Percentiles rank a stretch among this genome's conserved stretches.
Conservation (phyloP, 2,797 vertebrate genomes). For the Gobio occitaniae region DNA sequence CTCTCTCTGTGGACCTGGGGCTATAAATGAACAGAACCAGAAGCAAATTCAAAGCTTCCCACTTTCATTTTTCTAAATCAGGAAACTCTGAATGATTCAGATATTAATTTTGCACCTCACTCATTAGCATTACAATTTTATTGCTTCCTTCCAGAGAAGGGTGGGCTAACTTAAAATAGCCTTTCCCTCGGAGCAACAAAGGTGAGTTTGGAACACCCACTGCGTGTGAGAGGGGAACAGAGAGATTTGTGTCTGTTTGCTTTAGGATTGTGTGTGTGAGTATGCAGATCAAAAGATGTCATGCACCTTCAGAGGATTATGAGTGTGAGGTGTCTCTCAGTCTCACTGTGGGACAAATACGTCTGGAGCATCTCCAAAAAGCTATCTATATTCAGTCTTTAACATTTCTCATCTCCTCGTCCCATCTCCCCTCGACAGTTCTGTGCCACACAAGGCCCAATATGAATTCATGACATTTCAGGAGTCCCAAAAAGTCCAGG, state of each 20-base stretch:
- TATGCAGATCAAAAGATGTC: slow-evolving; percentile 19
- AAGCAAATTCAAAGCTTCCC: slow-evolving; percentile 32
- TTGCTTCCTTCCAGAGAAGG: slow-evolving; percentile 18
- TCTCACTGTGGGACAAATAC: slow-evolving; percentile 21
- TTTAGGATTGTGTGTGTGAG: background rate
- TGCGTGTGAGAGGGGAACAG: background rate
- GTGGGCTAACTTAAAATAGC: slow-evolving; percentile 31
- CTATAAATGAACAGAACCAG: slow-evolving; percentile 31
- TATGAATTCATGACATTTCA: background rate
- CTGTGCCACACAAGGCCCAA: background rate
- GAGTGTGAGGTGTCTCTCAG: background rate
- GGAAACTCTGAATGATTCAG: slow-evolving; percentile 42
- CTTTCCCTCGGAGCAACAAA: slow-evolving; percentile 16
- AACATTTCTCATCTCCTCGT: background rate
- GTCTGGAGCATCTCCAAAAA: slow-evolving; percentile 9
- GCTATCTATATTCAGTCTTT: background rate
- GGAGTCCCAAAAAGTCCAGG: background rate
- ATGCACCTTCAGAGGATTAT: slow-evolving; percentile 15
- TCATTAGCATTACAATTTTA: slow-evolving; percentile 40
- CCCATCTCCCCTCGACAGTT: background rate
- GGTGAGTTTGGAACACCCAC: slow-evolving; percentile 12
- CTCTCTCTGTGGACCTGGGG: slow-evolving; percentile 10
- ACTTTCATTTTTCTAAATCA: slow-evolving; percentile 43
- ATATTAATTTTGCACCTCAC: slow-evolving; percentile 27
- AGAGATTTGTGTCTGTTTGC: background rate